Evolutionary conservation across 2,113 vertebrate genomes (phyloP).

Genomic region (Zosterops pallidus): DNA sequence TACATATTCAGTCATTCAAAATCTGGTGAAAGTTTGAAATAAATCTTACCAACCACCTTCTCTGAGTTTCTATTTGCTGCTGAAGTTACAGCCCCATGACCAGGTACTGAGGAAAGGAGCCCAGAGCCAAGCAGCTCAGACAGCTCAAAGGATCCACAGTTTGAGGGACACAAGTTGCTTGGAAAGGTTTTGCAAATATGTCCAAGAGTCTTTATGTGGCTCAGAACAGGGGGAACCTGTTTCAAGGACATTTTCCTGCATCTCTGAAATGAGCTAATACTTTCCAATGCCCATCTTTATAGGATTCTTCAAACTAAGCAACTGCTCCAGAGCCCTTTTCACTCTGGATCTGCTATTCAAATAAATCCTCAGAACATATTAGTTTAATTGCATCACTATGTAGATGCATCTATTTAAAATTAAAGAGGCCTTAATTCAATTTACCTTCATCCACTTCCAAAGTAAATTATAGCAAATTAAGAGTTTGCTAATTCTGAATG

Average conservation of each 20-base stretch:
- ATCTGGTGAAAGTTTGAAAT: background rate
- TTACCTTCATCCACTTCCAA: constrained; percentile 49
- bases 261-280: background rate
- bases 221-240: background rate
- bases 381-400: constrained; percentile 21
- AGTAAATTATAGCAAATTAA: constrained; percentile 51
- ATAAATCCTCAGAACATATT: background rate
- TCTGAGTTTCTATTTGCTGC: background rate
- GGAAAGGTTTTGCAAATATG: background rate
- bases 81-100: background rate
- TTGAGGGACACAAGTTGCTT: background rate
- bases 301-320: background rate
- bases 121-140: background rate
- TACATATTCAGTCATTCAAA: background rate
- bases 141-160: background rate
- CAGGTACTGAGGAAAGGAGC: background rate
- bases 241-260: background rate
- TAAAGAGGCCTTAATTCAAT: constrained; percentile 47
- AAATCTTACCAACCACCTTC: background rate
- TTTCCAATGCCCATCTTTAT: background rate
- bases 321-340: background rate
- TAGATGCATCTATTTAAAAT: constrained; percentile 36
- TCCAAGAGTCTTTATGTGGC: background rate
- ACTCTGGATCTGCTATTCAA: background rate
- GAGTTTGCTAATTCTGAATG: constrained; percentile 41